phyloP scores from a whole-genome alignment of 2,797 vertebrate species.

The Vultur gryphus region DNA sequence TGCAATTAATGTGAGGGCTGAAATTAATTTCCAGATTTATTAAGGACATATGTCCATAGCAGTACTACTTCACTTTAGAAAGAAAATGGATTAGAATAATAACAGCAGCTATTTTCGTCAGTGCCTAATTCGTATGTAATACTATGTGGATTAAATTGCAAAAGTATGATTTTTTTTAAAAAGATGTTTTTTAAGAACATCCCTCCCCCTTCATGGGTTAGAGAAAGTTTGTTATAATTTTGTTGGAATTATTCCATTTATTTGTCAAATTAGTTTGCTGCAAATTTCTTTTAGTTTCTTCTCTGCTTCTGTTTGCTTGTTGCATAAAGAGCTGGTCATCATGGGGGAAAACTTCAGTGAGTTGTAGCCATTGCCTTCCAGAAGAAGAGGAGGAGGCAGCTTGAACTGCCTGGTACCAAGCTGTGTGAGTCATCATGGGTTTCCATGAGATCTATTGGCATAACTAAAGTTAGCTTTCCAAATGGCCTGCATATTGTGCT shows the following conservation, averaged over 20 bases:
- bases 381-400: background rate
- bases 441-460: background rate
- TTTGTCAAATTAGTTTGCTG: background rate
- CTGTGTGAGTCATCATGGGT: background rate
- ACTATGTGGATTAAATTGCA: background rate
- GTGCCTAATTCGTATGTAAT: background rate
- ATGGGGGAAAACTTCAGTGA: background rate
- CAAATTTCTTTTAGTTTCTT: background rate
- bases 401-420: background rate
- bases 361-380: background rate
- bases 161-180: background rate
- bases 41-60: background rate
- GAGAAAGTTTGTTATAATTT: background rate
- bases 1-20: background rate
- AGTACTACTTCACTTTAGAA: background rate
- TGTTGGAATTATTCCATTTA: background rate
- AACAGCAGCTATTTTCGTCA: background rate
- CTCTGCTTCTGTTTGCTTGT: background rate
- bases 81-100: background rate
- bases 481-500: background rate
- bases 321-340: background rate
- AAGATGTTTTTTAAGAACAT: background rate
- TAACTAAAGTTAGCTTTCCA: background rate
- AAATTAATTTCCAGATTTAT: constrained; percentile 22
- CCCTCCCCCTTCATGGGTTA: accelerated